phyloP scores from a whole-genome alignment of 2,888 invertebrate species.

The Troilus luridus region DNA sequence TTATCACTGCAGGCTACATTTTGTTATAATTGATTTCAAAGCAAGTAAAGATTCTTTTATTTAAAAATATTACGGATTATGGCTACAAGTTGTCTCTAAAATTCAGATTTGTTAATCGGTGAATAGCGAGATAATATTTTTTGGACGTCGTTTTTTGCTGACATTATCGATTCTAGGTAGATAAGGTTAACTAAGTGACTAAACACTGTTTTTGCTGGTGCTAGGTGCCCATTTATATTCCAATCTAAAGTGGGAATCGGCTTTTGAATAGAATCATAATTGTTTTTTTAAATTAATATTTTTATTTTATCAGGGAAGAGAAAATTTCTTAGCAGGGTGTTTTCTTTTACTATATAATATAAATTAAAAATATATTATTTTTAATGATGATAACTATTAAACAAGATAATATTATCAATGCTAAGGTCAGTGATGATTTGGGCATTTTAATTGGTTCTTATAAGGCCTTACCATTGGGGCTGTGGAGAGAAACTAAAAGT shows the following conservation, averaged over 20 bases:
- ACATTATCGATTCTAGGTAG: too few relatives aligned
- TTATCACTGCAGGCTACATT: too few relatives aligned
- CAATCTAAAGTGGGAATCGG: neutral
- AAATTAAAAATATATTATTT: neutral
- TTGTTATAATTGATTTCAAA: too few relatives aligned
- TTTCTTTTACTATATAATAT: neutral
- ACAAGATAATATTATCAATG: too few relatives aligned
- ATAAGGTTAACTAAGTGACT: too few relatives aligned
- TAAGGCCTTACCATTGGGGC: too few relatives aligned
- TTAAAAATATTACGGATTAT: neutral
- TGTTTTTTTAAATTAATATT: neutral
- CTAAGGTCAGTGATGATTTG: too few relatives aligned
- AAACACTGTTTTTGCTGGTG: too few relatives aligned
- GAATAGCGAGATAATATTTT: neutral
- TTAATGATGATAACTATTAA: neutral
- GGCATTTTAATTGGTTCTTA: too few relatives aligned
- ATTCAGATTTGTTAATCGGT: neutral
- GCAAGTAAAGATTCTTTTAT: too few relatives aligned
- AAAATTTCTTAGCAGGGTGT: neutral
- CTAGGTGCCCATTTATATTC: neutral
- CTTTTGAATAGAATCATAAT: neutral
- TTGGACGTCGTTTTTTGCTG: neutral
- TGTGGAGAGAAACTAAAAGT: too few relatives aligned
- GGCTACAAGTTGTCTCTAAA: neutral
- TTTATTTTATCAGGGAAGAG: neutral